These are phyloP conservation scores for Megastigmus dorsalis DNA, from an alignment of 2,888 invertebrate species.

Conservation along the genomic window DNA sequence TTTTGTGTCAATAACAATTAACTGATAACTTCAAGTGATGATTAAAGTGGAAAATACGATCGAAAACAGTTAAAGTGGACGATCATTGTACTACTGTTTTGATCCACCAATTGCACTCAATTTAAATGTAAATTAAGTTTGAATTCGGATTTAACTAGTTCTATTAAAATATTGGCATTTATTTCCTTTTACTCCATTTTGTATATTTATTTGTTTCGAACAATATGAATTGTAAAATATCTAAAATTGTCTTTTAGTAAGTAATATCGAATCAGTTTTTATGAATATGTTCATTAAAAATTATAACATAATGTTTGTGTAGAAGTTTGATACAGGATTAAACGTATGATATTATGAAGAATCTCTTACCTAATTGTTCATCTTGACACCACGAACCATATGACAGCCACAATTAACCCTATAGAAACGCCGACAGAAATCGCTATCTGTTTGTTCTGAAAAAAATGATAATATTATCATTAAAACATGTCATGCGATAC, in stretches of 20 bases:
- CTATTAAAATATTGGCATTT: no score
- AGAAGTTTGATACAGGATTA: not conserved
- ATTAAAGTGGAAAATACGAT: no score
- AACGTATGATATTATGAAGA: not conserved
- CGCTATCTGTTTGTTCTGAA: conserved; percentile 49
- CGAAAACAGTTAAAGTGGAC: no score
- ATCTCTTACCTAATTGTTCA: conserved; percentile 41
- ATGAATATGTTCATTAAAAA: not conserved
- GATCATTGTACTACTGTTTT: no score
- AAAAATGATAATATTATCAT: no score
- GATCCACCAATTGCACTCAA: no score
- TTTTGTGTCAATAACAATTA: no score
- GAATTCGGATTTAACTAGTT: no score
- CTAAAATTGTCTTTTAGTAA: not conserved
- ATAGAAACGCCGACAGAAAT: conserved; percentile 44
- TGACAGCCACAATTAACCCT: conserved; percentile 48
- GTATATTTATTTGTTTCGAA: not conserved
- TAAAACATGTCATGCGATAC: no score
- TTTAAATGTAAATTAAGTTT: no score
- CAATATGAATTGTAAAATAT: not conserved
- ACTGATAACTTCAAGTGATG: no score
- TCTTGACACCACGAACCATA: conserved; percentile 52
- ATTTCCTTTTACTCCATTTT: no score
- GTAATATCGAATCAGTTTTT: not conserved
- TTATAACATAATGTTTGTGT: not conserved